phyloP scores from a whole-genome alignment of 1,140 invertebrate genomes.

The Panulirus ornatus region DNA sequence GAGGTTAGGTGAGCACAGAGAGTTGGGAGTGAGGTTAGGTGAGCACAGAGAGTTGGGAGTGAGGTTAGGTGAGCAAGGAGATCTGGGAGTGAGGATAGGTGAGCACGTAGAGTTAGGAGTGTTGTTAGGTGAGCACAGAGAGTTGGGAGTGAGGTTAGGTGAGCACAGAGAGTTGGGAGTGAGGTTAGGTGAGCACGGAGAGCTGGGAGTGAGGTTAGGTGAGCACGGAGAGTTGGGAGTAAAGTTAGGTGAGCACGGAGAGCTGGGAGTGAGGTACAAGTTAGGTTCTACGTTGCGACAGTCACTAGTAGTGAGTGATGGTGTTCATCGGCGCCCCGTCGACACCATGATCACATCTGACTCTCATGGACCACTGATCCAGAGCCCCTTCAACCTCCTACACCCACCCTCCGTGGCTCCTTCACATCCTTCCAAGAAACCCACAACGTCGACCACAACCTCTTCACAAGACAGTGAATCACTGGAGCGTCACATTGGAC shows the following conservation, averaged over 20 bases:
- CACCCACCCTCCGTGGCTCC: neutral
- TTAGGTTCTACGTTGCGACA: constrained; percentile 2
- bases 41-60: too few species aligned
- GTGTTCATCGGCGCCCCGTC: constrained; percentile 20
- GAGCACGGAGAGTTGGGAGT: neutral
- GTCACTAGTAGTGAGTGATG: constrained; percentile 19
- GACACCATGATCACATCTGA: constrained; percentile 14
- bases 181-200: neutral
- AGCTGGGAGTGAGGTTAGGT: neutral
- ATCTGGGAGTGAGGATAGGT: too few species aligned
- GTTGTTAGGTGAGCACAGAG: neutral
- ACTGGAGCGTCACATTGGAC: too few species aligned
- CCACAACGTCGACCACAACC: too few species aligned
- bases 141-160: neutral
- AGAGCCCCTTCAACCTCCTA: neutral
- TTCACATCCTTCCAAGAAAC: neutral
- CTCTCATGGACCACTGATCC: constrained; percentile 35
- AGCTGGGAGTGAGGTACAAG: neutral
- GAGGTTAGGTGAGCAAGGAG: too few species aligned
- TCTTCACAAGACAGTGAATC: too few species aligned
- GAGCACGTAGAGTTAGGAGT: too few species aligned
- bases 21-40: too few species aligned
- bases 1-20: too few species aligned
- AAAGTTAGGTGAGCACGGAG: neutral
- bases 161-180: neutral